Conservation (phyloP, 2,113 vertebrate genomes). For the Naja naja region DNA sequence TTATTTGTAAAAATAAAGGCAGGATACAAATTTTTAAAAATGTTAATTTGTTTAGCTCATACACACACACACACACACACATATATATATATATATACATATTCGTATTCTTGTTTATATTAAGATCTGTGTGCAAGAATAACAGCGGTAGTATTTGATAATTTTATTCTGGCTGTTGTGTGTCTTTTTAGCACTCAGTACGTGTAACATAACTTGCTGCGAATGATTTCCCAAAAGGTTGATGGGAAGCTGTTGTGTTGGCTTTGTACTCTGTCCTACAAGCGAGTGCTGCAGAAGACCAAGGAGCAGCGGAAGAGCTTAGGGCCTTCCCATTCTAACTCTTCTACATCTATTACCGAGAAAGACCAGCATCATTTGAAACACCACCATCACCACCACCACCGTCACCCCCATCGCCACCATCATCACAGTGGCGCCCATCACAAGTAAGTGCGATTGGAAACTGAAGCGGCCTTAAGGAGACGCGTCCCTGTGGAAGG, state of each 20-base stretch:
- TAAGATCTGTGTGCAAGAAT: background rate
- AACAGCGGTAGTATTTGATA: constrained; percentile 13
- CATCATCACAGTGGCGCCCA: constrained; percentile 85
- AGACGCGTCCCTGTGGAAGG: background rate
- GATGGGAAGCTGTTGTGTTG: constrained; percentile 97
- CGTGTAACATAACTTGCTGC: constrained; percentile 24
- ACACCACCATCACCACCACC: constrained; percentile 85
- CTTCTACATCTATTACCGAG: constrained; percentile 87
- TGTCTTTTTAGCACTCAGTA: constrained; percentile 27
- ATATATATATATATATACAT: too few species aligned
- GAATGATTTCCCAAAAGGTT: constrained; percentile 78
- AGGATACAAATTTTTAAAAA: background rate
- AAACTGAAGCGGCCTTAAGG: background rate
- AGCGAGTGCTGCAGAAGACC: constrained; percentile 96
- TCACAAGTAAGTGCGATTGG: constrained; percentile 81
- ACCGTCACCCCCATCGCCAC: constrained; percentile 78
- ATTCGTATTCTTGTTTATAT: background rate
- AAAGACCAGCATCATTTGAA: constrained; percentile 93
- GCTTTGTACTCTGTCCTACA: constrained; percentile 96
- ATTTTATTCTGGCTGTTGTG: constrained; percentile 10
- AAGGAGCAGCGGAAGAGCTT: constrained; percentile 96
- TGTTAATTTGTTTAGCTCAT: background rate
- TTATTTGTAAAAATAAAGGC: background rate
- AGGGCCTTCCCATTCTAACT: constrained; percentile 90
- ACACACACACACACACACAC: background rate